Conservation (phyloP, 1,140 invertebrate genomes). For the Manduca sexta region DNA sequence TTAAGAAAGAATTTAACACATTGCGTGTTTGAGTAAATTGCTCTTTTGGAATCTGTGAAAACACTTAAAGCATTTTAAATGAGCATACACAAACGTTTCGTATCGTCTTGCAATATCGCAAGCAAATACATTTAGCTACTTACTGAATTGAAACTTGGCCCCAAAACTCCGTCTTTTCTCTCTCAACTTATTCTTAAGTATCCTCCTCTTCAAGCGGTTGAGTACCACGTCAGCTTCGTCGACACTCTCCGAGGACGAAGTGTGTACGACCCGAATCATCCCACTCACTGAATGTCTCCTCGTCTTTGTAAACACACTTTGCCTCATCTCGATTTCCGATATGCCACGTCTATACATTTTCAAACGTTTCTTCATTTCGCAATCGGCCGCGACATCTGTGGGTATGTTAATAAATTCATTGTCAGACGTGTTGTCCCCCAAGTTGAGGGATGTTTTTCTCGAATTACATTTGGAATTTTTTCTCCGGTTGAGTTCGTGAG, state of each 20-base stretch:
- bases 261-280: conserved; percentile 38
- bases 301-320: conserved; percentile 37
- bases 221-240: conserved; percentile 70
- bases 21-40: too few relatives aligned
- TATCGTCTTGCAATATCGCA: background rate
- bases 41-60: too few relatives aligned
- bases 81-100: background rate
- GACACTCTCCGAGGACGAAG: conserved; percentile 69
- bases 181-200: conserved; percentile 67
- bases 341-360: conserved; percentile 66
- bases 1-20: too few relatives aligned
- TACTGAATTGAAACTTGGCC: conserved; percentile 38
- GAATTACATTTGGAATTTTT: conserved; percentile 31
- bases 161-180: conserved; percentile 53
- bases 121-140: conserved; percentile 20
- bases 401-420: conserved; percentile 59
- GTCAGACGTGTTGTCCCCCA: conserved; percentile 43
- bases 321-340: conserved; percentile 58
- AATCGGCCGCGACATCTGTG: conserved; percentile 55
- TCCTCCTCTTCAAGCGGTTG: conserved; percentile 65
- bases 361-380: conserved; percentile 65
- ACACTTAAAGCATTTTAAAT: too few relatives aligned
- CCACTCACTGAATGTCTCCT: conserved; percentile 55
- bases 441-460: conserved; percentile 31
- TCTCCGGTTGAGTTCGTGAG: conserved; percentile 22